Base-by-base conservation (phyloP, 2,797 vertebrate genomes). In the Momotus momota region DNA sequence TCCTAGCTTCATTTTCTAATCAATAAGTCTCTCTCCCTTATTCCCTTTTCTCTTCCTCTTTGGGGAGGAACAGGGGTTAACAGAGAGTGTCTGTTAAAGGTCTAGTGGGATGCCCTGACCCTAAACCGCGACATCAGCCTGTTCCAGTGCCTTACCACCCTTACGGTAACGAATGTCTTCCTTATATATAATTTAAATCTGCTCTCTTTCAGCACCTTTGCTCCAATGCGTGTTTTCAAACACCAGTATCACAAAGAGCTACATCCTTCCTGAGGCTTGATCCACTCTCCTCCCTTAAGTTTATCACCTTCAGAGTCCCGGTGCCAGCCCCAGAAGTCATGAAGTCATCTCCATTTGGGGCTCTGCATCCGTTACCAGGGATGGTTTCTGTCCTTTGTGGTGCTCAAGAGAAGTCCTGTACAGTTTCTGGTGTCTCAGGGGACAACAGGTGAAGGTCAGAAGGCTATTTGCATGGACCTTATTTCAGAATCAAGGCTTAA, bases 281-380 rank as follows among this genome's bases (percentile, higher is more conserved):
- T 8, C 16, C 9, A 13, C 10, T 17, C 23, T 82, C 10, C 17
- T 20, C 15, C 27, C 15, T 52, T 27, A 12, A 14, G 4, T 73
- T 72, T 21, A n/a, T 35, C 60, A 52, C 26, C 29, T 27, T 41
- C 58, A 52, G 27, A 21, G 17, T 75, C 17, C 25, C 20, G 22
- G 18, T 35, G 23, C 41, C 12, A 61, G 57, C 13, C 33, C 26
- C 79, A 48, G 48, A 18, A 43, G 13, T 13, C 21, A 35, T 8
- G 29, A 62, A 23, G 16, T 33, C 31, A 38, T 25, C 20, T 55
- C 41, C 20, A 45, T 40, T 29, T 6, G 27, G 41, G 25, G 29
- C 1, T 10, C 26, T 6, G 4, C 0, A 0, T 7, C 31, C 38
- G 40, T 16, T 21, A 16, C 6, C 61, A 71, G 55, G 26, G 52